A percentile compares a stretch with the other conserved stretches of the same genome.
Evolutionary conservation across 2,888 invertebrate species (phyloP).

Genomic region (Globia sparganii): DNA sequence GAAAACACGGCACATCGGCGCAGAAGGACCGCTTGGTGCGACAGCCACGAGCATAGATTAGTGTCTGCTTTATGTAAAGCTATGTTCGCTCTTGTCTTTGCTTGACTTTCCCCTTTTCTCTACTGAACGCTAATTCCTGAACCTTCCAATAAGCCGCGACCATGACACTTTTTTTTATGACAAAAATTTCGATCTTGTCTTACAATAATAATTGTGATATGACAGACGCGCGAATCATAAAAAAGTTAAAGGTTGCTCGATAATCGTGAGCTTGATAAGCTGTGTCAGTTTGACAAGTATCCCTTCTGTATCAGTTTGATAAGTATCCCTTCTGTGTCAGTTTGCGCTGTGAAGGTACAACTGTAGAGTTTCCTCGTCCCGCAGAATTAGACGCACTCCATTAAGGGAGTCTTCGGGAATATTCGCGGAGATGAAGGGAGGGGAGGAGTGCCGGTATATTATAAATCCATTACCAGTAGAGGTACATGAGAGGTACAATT

Average conservation of each 20-base stretch:
- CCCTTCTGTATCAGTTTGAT: background rate
- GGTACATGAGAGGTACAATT: conserved; percentile 37
- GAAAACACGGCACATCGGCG: background rate
- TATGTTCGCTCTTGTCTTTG: background rate
- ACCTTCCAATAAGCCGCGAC: background rate
- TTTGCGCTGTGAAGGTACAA: conserved; percentile 1
- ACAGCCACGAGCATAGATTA: background rate
- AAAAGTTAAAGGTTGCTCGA: background rate
- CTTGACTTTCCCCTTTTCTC: background rate
- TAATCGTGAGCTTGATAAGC: background rate
- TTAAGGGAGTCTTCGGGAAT: conserved; percentile 33
- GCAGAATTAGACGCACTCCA: conserved; percentile 54
- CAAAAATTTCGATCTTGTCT: background rate
- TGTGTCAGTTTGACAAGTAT: no score
- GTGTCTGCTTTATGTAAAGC: background rate
- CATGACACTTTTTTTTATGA: background rate
- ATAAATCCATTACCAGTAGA: conserved; percentile 64
- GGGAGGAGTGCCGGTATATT: conserved; percentile 47
- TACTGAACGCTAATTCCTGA: background rate
- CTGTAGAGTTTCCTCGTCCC: conserved; percentile 8
- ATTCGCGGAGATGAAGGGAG: background rate
- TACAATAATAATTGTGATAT: background rate
- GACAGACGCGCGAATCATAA: background rate
- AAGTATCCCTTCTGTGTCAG: background rate
- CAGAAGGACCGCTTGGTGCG: background rate